phyloP scores from a whole-genome alignment of 2,888 invertebrate genomes.

The Lycia hirtaria region DNA sequence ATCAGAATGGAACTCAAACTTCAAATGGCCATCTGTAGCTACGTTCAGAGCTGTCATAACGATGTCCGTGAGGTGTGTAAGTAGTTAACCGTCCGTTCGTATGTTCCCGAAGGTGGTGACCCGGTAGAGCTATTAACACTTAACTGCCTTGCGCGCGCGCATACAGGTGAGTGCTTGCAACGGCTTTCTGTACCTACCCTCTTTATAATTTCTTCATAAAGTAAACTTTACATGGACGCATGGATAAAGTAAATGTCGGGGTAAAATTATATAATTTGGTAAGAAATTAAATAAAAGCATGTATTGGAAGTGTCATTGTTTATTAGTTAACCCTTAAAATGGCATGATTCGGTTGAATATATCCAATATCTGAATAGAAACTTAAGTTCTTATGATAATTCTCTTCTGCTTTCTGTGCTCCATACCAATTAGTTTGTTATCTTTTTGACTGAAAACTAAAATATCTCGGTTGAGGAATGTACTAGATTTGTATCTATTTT shows the following conservation, averaged over 20 bases:
- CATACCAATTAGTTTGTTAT: background rate
- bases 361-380: background rate
- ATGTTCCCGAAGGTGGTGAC: slow-evolving; percentile 80
- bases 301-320: no score
- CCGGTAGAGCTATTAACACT: slow-evolving; percentile 74
- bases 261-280: background rate
- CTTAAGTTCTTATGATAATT: background rate
- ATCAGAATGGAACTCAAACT: no score
- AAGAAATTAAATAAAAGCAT: slow-evolving; percentile 20
- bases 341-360: slow-evolving; percentile 4
- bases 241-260: background rate
- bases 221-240: background rate
- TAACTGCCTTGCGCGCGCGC: slow-evolving; percentile 64
- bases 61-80: slow-evolving; percentile 5
- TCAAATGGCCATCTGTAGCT: no score
- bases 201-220: background rate
- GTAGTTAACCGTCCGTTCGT: slow-evolving; percentile 49
- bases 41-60: slow-evolving; percentile 4
- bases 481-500: background rate
- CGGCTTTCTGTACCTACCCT: slow-evolving; percentile 25
- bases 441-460: background rate
- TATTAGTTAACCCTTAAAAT: no score
- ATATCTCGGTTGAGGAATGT: background rate
- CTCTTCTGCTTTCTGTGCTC: background rate
- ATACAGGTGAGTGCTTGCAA: slow-evolving; percentile 76